Conservation (phyloP, 2,888 invertebrate genomes). For the Eupithecia centaureata region DNA sequence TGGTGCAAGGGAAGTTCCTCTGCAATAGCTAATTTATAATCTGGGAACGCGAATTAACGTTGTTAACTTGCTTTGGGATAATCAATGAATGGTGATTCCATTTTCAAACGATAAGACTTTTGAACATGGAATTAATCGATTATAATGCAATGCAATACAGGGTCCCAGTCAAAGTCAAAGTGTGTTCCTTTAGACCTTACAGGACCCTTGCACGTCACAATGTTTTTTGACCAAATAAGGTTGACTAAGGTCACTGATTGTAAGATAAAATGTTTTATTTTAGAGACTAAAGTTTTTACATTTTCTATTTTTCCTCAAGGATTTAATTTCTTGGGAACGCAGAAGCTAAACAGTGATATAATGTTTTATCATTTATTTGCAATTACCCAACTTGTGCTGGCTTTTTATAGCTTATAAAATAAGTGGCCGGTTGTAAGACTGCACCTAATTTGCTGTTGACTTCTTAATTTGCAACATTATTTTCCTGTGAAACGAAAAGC, state of each 20-base stretch:
- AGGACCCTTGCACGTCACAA: too few species aligned
- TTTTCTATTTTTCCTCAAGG: too few species aligned
- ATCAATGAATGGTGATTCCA: constrained; percentile 19
- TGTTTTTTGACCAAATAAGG: too few species aligned
- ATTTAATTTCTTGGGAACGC: too few species aligned
- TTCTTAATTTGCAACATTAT: neutral
- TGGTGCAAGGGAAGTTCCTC: constrained; percentile 46
- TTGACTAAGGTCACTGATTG: too few species aligned
- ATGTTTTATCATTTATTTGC: too few species aligned
- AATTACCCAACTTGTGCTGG: neutral
- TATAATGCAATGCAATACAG: neutral
- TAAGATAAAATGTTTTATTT: too few species aligned
- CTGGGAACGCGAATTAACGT: constrained; percentile 26
- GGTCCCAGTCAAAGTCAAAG: too few species aligned
- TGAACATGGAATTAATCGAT: neutral
- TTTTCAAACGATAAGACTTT: neutral
- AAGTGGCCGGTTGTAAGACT: neutral
- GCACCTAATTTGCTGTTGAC: neutral
- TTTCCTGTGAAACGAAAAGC: neutral
- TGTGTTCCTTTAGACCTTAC: too few species aligned
- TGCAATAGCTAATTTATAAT: constrained; percentile 40
- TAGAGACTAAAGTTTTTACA: too few species aligned
- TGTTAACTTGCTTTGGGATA: constrained; percentile 11
- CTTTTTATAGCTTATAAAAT: neutral
- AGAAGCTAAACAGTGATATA: too few species aligned